Evolutionary conservation across 92 coral and sea anemone genomes (phyloP).

Genomic region (Zoanthus sociatus): DNA sequence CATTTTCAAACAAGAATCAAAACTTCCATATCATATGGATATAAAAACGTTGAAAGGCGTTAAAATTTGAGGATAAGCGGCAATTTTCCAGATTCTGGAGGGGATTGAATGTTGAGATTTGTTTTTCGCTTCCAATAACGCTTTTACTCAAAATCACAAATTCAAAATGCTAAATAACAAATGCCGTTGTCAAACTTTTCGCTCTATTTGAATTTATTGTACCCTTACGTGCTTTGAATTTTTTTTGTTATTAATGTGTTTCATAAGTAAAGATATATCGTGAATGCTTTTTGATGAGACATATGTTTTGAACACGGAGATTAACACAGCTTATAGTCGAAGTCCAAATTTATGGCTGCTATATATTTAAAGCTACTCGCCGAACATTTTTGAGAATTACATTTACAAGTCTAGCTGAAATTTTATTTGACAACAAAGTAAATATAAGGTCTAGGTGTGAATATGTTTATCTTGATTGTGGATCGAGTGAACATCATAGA

Average conservation of each 20-base stretch:
- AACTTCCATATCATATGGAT: neutral
- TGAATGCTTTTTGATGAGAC: neutral
- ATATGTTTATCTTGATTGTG: slow-evolving; percentile 39
- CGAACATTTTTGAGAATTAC: slow-evolving; percentile 22
- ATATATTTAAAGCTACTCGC: neutral
- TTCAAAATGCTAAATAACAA: neutral
- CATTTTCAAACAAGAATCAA: neutral
- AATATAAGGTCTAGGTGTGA: slow-evolving; percentile 40
- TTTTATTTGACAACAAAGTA: slow-evolving; percentile 34
- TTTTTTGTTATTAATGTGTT: neutral
- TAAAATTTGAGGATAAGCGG: neutral
- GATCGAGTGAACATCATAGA: neutral
- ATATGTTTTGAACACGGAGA: neutral
- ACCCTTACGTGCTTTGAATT: neutral
- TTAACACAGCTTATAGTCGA: neutral
- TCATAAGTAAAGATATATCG: neutral
- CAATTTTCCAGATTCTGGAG: neutral
- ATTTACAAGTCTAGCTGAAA: slow-evolving; percentile 14
- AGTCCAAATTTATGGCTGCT: neutral
- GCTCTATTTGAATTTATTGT: neutral
- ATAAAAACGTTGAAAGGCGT: neutral
- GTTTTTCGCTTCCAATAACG: neutral
- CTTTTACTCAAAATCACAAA: neutral
- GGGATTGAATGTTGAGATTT: neutral
- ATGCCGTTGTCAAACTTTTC: neutral